Base-by-base conservation (phyloP, 2,113 vertebrate genomes). In the Varanus salvator region DNA sequence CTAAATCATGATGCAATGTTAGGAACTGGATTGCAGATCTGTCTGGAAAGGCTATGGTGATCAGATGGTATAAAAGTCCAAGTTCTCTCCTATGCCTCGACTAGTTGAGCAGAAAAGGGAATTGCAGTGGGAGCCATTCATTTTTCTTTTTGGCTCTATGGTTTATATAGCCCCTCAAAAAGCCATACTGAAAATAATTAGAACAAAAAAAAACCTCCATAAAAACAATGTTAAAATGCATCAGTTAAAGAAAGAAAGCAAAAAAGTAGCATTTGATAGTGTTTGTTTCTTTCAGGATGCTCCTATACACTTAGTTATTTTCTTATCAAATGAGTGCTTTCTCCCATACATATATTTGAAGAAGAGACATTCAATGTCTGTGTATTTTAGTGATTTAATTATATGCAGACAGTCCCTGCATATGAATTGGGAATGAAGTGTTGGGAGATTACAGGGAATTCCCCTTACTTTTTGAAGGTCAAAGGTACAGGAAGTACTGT, bases 401-500 rank as follows among this genome's bases (percentile, higher is more conserved):
- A 71, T 84, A 44, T 44, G 27, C 66, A 84, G 64, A 69, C 38
- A 12, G 38, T 84, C 64, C 82, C 34, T 69, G 9, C 52, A 19
- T 87, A 66, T 87, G 57, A 76, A 77, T 25, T 64, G 25, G 74
- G 11, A 21, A 34, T 86, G 6, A 8, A 90, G 90, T 17, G 38
- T 80, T 15, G 2, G 19, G 69, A 1, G 86, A 92, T 3, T 91
- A 68, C 72, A 68, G 31, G 89, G 48, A 85, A 85, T 68, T 69
- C 54, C 74, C 44, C 38, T 69, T 21, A 68, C 25, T 15, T 85
- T 3, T 66, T 54, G 4, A 54, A 74, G 81, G 48, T 74, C 60
- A 85, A 85, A 57, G 29, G 72, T 38, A 78, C 57, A 85, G 15
- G 74, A 52, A 69, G 64, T n/a, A 57, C 31, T 57, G 25, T 69